phyloP scores from a whole-genome alignment of 2,888 invertebrate species.

The Nudaria mundana region DNA sequence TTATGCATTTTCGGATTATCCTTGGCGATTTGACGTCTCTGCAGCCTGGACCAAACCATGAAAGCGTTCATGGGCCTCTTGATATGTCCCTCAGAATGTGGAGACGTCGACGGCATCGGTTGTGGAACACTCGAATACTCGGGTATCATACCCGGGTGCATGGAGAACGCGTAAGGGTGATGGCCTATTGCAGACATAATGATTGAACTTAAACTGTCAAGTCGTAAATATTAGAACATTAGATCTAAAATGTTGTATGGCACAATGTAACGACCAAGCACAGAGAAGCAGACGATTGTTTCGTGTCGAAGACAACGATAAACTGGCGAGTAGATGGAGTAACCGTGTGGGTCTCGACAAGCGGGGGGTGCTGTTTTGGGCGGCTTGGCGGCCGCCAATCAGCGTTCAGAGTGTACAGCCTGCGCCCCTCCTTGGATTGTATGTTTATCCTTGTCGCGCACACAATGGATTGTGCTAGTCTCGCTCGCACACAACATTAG shows the following conservation, averaged over 20 bases:
- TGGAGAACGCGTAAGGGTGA: slow-evolving; percentile 77
- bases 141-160: slow-evolving; percentile 75
- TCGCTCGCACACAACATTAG: slow-evolving; percentile 48
- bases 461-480: slow-evolving; percentile 33
- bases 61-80: slow-evolving; percentile 99
- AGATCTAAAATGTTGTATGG: slow-evolving; percentile 57
- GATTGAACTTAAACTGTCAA: slow-evolving; percentile 35
- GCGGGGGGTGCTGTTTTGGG: slow-evolving; percentile 66
- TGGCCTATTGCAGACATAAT: slow-evolving; percentile 76
- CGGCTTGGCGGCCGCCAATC: slow-evolving; percentile 59
- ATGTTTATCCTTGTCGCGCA: slow-evolving; percentile 42
- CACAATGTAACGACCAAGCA: slow-evolving; percentile 68
- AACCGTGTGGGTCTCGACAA: slow-evolving; percentile 53
- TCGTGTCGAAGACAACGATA: slow-evolving; percentile 74
- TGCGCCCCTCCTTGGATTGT: slow-evolving; percentile 60
- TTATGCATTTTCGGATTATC: slow-evolving; percentile 97
- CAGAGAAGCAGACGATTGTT: slow-evolving; percentile 60
- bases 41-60: slow-evolving; percentile 97
- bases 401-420: slow-evolving; percentile 49
- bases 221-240: slow-evolving; percentile 56
- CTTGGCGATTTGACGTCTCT: slow-evolving; percentile 94
- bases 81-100: slow-evolving; percentile 88
- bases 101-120: slow-evolving; percentile 70
- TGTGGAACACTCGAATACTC: slow-evolving; percentile 69
- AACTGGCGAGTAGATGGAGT: slow-evolving; percentile 61